Conservation (phyloP, 1,140 invertebrate species). For the Penaeus vannamei region DNA sequence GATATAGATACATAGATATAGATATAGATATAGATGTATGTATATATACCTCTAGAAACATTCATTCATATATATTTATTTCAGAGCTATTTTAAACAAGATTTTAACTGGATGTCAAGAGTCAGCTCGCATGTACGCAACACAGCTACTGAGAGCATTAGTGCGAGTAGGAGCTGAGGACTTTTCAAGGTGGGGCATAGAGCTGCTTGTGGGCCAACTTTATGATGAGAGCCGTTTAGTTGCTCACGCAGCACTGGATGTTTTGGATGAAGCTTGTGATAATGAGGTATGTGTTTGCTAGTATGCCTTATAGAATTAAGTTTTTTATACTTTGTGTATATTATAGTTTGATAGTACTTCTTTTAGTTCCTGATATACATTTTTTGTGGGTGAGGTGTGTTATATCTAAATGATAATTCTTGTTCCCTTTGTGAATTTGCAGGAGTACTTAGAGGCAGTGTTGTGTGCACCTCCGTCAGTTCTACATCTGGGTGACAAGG, state of each 20-base stretch:
- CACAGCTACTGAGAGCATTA: slow-evolving; percentile 89
- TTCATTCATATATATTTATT: neutral
- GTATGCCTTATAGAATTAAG: slow-evolving; percentile 12
- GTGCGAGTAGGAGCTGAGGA: slow-evolving; percentile 79
- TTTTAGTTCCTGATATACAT: neutral
- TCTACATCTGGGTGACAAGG: slow-evolving; percentile 85
- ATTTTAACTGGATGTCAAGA: slow-evolving; percentile 80
- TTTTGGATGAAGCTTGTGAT: slow-evolving; percentile 93
- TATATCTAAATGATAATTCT: neutral
- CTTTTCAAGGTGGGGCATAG: slow-evolving; percentile 86
- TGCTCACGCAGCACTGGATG: slow-evolving; percentile 83
- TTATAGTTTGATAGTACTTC: neutral
- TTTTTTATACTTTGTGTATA: neutral
- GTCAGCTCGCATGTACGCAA: slow-evolving; percentile 88
- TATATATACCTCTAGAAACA: too few relatives aligned
- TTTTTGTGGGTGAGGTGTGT: slow-evolving; percentile 3
- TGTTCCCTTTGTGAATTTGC: slow-evolving; percentile 66
- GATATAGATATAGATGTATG: too few relatives aligned
- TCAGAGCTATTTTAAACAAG: slow-evolving; percentile 78
- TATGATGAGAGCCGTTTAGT: slow-evolving; percentile 84
- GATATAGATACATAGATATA: too few relatives aligned
- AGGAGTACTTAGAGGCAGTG: slow-evolving; percentile 84
- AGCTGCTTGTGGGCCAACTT: slow-evolving; percentile 85
- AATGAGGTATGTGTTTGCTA: slow-evolving; percentile 76
- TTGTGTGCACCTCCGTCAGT: slow-evolving; percentile 82